Evolutionary conservation across 1,140 invertebrate species (phyloP), one percentile per base, ranked within the genome.

Genomic region (Temnothorax nylanderi): DNA sequence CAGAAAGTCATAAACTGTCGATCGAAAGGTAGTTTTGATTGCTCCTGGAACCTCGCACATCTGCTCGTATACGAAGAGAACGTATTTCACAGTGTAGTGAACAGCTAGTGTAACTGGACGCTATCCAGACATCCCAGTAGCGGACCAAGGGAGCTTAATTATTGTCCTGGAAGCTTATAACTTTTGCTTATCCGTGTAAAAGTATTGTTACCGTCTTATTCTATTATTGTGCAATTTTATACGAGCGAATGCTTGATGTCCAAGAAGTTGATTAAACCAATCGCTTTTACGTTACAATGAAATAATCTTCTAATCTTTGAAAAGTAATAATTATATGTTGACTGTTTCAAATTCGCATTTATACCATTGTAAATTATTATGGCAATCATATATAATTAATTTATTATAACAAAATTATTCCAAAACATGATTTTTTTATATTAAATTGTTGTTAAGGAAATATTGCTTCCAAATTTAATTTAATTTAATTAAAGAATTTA

Each of bases 21-120:
- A 89, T 71, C 64, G 3, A 11, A 41, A 44, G 65, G 54, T 88
- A 69, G 77, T 74, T 87, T 86, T 89, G 69, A 86, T 87, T 51
- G 47, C 64, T n/a, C n/a, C 54, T 49, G 58, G 74, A 85, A 85
- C 4, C 49, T 54, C 11, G 47, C 82, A 78, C 74, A 78, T 65
- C 80, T 78, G 75, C 26, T 37, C 74, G 82, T 78, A 56, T 26
- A 54, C 0, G 47, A 41, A 78, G 41, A 7, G 49, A 26, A 77
- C 47, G 3, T 44, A 77, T 65, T 51, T 51, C 58, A 65, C 56
- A 49, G 65, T 54, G 62, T 78, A 49, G 60, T 41, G 41, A n/a
- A n/a, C 80, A n/a, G 11, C 60, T 62, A 62, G 26, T 82, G 41
- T 47, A 74, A 82, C 67, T 69, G 67, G 51, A 82, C 37, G 26